These are phyloP conservation scores for Amiota communis DNA, from an alignment of 2,888 invertebrate species.

Conservation along the genomic window DNA sequence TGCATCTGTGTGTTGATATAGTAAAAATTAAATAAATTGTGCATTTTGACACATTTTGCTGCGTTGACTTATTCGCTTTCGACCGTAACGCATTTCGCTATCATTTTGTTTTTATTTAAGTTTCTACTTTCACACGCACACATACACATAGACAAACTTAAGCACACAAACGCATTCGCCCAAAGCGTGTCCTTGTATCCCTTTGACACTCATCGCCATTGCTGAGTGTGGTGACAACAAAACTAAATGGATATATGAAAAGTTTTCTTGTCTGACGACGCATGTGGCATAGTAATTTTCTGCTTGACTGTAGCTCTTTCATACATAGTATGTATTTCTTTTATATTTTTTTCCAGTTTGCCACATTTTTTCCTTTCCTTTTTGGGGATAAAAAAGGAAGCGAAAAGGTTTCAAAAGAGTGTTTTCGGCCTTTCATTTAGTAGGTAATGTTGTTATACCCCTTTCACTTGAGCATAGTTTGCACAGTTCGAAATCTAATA, in stretches of 20 bases:
- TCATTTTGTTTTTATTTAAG: conserved; percentile 32
- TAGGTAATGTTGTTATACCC: conserved; percentile 21
- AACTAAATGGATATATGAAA: conserved; percentile 60
- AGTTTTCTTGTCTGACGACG: conserved; percentile 59
- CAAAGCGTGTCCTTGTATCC: neutral
- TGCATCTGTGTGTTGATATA: conserved; percentile 38
- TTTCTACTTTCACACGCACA: conserved; percentile 39
- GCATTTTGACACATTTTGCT: conserved; percentile 70
- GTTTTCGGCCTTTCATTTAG: conserved; percentile 48
- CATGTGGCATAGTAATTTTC: conserved; percentile 63
- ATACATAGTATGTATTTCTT: neutral
- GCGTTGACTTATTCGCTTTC: conserved; percentile 63
- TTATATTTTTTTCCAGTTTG: conserved; percentile 22
- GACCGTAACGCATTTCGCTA: conserved; percentile 25
- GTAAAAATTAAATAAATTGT: conserved; percentile 70
- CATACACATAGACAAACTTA: neutral
- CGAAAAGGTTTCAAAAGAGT: neutral
- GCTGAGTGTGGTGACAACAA: conserved; percentile 58
- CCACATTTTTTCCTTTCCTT: conserved; percentile 23
- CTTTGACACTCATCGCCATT: neutral
- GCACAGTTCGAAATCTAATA: conserved; percentile 56
- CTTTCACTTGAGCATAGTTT: conserved; percentile 28
- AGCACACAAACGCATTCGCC: neutral
- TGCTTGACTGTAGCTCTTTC: conserved; percentile 25
- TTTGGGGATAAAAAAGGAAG: neutral